These are phyloP conservation scores for Scaptodrosophila latifasciaeformis DNA, from an alignment of 2,888 invertebrate species.

Conservation along the genomic window DNA sequence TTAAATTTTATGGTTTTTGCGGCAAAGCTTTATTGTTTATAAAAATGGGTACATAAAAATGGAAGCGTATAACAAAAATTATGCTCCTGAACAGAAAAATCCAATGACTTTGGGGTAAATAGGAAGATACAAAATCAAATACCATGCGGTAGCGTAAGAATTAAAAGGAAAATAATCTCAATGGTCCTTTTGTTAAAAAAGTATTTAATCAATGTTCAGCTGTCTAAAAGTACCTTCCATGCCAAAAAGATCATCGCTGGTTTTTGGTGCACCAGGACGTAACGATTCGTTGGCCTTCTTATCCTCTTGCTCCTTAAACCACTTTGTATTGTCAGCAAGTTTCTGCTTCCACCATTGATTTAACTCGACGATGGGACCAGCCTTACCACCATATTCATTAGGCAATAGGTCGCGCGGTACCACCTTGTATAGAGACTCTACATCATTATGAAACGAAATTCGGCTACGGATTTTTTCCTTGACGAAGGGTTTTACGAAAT, in stretches of 20 bases:
- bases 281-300: constrained; percentile 86
- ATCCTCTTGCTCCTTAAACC: constrained; percentile 88
- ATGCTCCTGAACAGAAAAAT: no score
- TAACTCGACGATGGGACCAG: constrained; percentile 83
- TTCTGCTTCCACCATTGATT: constrained; percentile 88
- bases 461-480: constrained; percentile 91
- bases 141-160: no score
- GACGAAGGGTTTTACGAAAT: constrained; percentile 89
- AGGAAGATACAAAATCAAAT: no score
- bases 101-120: no score
- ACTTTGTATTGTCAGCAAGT: constrained; percentile 83
- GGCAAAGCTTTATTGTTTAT: no score
- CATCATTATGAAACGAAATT: constrained; percentile 85
- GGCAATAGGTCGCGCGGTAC: constrained; percentile 88
- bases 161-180: constrained; percentile 3
- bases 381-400: constrained; percentile 87
- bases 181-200: background rate
- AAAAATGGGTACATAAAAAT: no score
- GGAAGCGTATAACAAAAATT: no score
- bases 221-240: constrained; percentile 92
- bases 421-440: constrained; percentile 85
- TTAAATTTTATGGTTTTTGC: no score
- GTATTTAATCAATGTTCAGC: constrained; percentile 84
- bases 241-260: constrained; percentile 90
- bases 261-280: constrained; percentile 89